Evolutionary conservation across 2,797 vertebrate species (phyloP).

Genomic region (Myotis daubentonii): DNA sequence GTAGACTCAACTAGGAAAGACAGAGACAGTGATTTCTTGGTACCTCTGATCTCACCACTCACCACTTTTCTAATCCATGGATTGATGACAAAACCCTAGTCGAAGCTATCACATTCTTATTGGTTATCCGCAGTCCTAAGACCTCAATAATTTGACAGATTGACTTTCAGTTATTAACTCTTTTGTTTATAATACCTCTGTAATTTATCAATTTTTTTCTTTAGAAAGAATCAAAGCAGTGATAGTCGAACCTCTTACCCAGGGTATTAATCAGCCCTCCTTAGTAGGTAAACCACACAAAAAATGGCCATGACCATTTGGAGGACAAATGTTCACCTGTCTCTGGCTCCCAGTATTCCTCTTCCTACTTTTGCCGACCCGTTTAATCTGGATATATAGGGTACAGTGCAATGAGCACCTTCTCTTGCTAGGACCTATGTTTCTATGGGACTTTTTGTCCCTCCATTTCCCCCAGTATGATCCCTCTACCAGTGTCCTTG

Average conservation of each 20-base stretch:
- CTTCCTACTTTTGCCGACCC: background rate
- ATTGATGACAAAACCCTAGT: background rate
- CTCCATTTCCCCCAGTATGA: background rate
- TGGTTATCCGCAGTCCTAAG: background rate
- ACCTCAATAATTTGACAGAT: background rate
- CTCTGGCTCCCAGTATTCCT: background rate
- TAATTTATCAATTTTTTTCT: background rate
- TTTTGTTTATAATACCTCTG: background rate
- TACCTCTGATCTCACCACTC: background rate
- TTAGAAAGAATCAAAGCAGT: background rate
- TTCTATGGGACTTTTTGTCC: background rate
- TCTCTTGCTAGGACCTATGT: background rate
- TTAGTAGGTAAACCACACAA: background rate
- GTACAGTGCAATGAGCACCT: background rate
- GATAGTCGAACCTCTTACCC: background rate
- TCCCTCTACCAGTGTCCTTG: background rate
- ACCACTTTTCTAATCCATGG: background rate
- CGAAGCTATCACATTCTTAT: background rate
- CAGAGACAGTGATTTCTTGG: background rate
- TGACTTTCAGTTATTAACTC: background rate
- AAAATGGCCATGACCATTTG: background rate
- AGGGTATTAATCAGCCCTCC: background rate
- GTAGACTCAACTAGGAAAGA: background rate
- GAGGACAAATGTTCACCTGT: background rate
- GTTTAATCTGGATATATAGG: background rate